These are phyloP conservation scores for Nerophis lumbriciformis DNA, from an alignment of 2,113 vertebrate species.

Conservation along the genomic window DNA sequence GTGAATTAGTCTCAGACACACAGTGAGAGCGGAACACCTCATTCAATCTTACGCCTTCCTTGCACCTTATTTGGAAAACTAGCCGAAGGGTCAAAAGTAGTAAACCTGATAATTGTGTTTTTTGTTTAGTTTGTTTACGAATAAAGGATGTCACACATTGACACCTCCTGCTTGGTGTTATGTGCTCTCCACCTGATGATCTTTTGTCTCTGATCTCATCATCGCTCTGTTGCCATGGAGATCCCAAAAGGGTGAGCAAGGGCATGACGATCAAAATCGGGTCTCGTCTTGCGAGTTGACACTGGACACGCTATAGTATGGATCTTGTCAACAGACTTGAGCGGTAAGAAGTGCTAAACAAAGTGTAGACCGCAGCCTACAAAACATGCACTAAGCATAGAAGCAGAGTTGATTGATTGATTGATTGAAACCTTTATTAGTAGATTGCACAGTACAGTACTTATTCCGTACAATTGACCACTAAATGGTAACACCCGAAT, in stretches of 20 bases:
- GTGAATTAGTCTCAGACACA: slow-evolving; percentile 34
- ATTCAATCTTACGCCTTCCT: slow-evolving; percentile 13
- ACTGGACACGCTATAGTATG: slow-evolving; percentile 33
- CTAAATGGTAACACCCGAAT: too few species aligned
- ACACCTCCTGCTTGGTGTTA: slow-evolving; percentile 22
- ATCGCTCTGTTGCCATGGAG: slow-evolving; percentile 52
- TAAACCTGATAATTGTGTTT: not conserved
- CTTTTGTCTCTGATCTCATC: slow-evolving; percentile 14
- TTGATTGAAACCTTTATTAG: too few species aligned
- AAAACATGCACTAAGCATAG: not conserved
- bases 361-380: slow-evolving; percentile 18
- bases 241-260: slow-evolving; percentile 20
- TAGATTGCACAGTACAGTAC: too few species aligned
- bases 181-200: slow-evolving; percentile 45
- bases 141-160: not conserved
- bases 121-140: not conserved
- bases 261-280: slow-evolving; percentile 22
- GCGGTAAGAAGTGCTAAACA: slow-evolving; percentile 13
- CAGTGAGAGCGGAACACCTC: slow-evolving; percentile 36
- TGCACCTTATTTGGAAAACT: not conserved
- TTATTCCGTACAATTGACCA: too few species aligned
- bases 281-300: slow-evolving; percentile 17
- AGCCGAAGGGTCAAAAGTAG: slow-evolving; percentile 2
- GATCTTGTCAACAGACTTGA: slow-evolving; percentile 23
- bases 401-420: not conserved